Evolutionary conservation across 2,888 invertebrate species (phyloP).

Genomic region (Chloromyia formosa): DNA sequence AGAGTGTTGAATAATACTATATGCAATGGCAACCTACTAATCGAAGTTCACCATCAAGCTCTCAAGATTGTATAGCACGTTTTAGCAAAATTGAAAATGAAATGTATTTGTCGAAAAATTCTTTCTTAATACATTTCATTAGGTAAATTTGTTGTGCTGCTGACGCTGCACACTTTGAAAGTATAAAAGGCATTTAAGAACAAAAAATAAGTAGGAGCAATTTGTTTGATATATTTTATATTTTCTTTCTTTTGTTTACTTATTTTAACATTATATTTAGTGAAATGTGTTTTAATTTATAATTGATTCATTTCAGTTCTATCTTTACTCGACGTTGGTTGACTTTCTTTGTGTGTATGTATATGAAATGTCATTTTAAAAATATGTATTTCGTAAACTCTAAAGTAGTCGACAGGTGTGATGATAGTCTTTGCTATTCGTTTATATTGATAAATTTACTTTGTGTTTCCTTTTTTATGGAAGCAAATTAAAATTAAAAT

Average conservation of each 20-base stretch:
- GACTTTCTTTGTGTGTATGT: too few relatives aligned
- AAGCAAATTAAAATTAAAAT: too few relatives aligned
- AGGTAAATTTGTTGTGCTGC: background rate
- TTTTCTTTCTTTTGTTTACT: background rate
- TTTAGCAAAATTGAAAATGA: background rate
- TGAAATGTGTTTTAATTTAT: background rate
- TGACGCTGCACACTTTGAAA: background rate
- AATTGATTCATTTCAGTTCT: background rate
- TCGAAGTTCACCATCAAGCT: slow-evolving; percentile 14
- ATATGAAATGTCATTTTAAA: too few relatives aligned
- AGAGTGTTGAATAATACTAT: background rate
- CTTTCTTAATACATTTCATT: background rate
- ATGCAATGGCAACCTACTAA: background rate
- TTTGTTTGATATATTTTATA: background rate
- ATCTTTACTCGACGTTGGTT: too few relatives aligned
- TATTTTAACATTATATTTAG: background rate
- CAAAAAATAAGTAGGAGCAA: background rate
- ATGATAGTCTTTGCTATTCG: too few relatives aligned
- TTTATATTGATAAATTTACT: too few relatives aligned
- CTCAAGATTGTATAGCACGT: background rate
- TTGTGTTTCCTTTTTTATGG: too few relatives aligned
- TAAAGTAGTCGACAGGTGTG: too few relatives aligned
- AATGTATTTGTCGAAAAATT: background rate
- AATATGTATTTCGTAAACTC: too few relatives aligned
- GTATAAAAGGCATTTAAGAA: background rate